phyloP scores from a whole-genome alignment of 2,113 vertebrate species.

The Bettongia penicillata region DNA sequence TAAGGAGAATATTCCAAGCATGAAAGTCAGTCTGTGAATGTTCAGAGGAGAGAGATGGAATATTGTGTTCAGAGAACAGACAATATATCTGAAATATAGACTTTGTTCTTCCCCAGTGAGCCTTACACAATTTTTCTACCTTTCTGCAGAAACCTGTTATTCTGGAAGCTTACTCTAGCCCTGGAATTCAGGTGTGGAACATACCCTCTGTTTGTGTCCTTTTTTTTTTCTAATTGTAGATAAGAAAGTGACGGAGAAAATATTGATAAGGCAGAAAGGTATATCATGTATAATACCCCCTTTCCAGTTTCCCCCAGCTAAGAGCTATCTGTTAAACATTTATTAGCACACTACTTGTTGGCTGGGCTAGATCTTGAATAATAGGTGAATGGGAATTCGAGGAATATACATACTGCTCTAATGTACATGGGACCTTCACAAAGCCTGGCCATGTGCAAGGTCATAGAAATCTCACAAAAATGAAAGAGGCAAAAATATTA shows the following conservation, averaged over 20 bases:
- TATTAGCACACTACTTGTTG: neutral
- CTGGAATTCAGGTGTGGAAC: neutral
- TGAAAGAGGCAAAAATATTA: neutral
- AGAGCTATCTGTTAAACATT: neutral
- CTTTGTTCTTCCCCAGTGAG: neutral
- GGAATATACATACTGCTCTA: neutral
- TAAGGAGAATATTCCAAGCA: neutral
- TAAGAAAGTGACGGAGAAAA: neutral
- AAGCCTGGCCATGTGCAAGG: neutral
- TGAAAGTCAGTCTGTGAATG: neutral
- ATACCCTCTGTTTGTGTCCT: neutral
- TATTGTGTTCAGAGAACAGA: neutral
- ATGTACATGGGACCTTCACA: neutral
- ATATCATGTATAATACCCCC: neutral
- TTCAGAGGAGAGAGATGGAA: neutral
- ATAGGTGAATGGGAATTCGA: neutral
- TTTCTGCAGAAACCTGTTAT: neutral
- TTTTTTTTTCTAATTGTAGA: neutral
- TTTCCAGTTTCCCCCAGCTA: too few species aligned
- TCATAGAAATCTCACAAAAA: neutral
- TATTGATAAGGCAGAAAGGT: neutral
- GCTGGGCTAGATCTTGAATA: neutral
- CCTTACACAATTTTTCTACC: neutral
- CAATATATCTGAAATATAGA: neutral
- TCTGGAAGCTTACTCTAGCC: neutral